Base-by-base conservation (phyloP, 2,888 invertebrate genomes). In the Odontomyia ornata region DNA sequence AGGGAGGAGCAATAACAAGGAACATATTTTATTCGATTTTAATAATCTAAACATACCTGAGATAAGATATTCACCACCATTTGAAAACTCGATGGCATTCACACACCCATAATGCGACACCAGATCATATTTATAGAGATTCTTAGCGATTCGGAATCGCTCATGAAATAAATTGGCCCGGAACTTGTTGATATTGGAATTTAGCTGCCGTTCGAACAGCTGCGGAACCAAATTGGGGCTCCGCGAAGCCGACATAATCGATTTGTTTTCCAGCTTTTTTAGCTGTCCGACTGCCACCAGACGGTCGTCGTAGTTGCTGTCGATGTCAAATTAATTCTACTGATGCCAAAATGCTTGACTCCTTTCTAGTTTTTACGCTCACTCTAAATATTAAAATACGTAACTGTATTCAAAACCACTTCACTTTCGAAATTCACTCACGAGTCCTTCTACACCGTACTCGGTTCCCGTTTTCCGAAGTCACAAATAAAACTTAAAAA, bases 81-180 rank as follows among this genome's bases (percentile, higher is more conserved):
- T 90, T 73, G 96, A 96, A 89, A 97, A 98, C 88, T 97, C 97
- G 82, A 97, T 93, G 80, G 97, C 97, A 89, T 98, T 98, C 77
- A 98, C 96, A 90, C 97, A 98, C 83, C 97, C 97, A 89, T 92
- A 97, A 89, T 97, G 97, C 80, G 95, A 94, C 81, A 92, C 89
- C 77, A 97, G 89, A 88, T 97, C 95, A 83, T 93, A 93, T 82
- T 93, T 91, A 86, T 91, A 96, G 57, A 97, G 89, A 88, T 92
- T 93, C 84, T 91, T 91, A 7, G 94, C 93, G 78, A 88, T 88
- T 77, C 89, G 88, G 79, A 94, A 88, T 79, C 94, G 91, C 80
- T 89, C 88, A 79, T 87, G 87, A 83, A 83, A 86, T 77, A 84
- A 77, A 79, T 82, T 81, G 47, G 81, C 79, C n/a, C 81, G 80